Evolutionary conservation across 2,113 vertebrate species (phyloP).

Genomic region (Vombatus ursinus): DNA sequence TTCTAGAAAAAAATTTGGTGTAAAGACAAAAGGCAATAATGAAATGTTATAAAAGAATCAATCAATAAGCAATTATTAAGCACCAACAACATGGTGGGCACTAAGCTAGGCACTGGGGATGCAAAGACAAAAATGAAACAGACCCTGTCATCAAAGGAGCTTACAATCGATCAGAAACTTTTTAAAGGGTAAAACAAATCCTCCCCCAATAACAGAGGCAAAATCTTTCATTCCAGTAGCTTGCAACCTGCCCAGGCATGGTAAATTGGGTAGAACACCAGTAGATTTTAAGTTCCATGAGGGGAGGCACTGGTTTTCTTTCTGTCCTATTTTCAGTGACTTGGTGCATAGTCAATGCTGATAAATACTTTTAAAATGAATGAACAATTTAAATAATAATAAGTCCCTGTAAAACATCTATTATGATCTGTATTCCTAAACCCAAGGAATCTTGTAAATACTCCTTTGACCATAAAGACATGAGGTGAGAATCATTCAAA

Average conservation of each 20-base stretch:
- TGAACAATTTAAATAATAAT: not conserved
- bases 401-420: not conserved
- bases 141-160: not conserved
- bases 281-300: not conserved
- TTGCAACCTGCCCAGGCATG: not conserved
- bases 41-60: not conserved
- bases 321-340: not conserved
- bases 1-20: not conserved
- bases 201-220: not conserved
- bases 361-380: conserved; percentile 6
- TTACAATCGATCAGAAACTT: not conserved
- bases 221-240: not conserved
- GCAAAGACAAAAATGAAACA: not conserved
- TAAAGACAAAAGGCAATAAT: not conserved
- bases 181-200: not conserved
- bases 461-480: not conserved
- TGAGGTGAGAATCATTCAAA: not conserved
- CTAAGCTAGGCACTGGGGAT: not conserved
- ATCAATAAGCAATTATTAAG: not conserved
- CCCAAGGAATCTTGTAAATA: not conserved
- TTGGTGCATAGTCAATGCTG: not conserved
- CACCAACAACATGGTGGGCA: not conserved
- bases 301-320: not conserved
- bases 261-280: not conserved
- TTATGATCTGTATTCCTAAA: not conserved